Percentiles rank a stretch among this genome's conserved stretches.
phyloP scores from a whole-genome alignment of 1,140 invertebrate genomes.

The Mizuhopecten yessoensis region DNA sequence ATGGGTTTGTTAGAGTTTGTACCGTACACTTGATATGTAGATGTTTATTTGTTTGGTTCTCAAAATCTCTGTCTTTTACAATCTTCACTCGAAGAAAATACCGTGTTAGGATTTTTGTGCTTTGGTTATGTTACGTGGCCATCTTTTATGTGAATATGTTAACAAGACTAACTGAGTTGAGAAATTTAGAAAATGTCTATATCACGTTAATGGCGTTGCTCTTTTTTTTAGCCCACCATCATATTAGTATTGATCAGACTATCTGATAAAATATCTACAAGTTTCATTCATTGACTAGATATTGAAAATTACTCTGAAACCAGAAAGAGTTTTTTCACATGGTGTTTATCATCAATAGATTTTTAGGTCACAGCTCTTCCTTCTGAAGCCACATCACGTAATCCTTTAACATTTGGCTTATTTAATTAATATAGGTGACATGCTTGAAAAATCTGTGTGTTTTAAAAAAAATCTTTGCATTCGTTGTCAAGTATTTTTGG shows the following conservation, averaged over 20 bases:
- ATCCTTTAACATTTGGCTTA: not conserved
- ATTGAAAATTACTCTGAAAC: not conserved
- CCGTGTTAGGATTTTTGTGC: not conserved
- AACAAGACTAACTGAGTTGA: not conserved
- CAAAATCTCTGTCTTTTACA: not conserved
- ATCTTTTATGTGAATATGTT: not conserved
- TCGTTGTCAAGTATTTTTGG: too few species aligned
- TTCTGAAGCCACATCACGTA: too few species aligned
- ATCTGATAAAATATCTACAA: not conserved
- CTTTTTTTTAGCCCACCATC: too few species aligned
- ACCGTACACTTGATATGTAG: slow-evolving; percentile 1
- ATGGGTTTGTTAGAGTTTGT: not conserved
- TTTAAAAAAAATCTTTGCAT: too few species aligned
- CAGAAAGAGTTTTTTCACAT: too few species aligned
- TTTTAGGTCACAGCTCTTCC: too few species aligned
- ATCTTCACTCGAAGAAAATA: not conserved
- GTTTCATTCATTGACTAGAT: not conserved
- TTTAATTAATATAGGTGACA: too few species aligned
- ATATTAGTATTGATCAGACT: not conserved
- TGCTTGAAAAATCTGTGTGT: too few species aligned
- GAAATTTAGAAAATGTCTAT: not conserved
- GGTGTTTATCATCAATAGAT: too few species aligned
- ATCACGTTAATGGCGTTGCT: not conserved
- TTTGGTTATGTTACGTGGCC: not conserved
- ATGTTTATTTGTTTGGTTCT: not conserved